A percentile compares a stretch with the other conserved stretches of the same genome.
Evolutionary conservation across 2,113 vertebrate species (phyloP).

Genomic region (Clupea harengus): DNA sequence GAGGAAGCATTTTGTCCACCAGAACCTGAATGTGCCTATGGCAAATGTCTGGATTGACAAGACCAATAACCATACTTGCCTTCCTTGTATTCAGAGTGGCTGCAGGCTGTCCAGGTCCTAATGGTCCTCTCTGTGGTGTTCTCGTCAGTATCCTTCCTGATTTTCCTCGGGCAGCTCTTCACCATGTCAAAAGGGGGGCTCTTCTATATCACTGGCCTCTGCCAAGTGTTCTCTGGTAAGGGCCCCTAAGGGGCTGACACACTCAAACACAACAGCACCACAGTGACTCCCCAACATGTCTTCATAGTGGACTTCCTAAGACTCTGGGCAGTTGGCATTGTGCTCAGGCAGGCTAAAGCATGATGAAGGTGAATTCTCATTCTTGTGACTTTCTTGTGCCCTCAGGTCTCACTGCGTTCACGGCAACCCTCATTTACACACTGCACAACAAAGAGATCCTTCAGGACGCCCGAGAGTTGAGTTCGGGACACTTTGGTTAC

Average conservation of each 20-base stretch:
- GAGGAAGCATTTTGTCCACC: neutral
- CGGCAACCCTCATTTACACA: conserved; percentile 81
- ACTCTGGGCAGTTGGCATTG: neutral
- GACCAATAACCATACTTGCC: neutral
- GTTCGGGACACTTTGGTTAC: conserved; percentile 76
- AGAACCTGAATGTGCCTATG: neutral
- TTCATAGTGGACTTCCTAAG: neutral
- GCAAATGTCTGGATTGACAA: neutral
- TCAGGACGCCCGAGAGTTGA: conserved; percentile 53
- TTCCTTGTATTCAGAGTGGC: conserved; percentile 71
- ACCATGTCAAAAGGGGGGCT: conserved; percentile 84
- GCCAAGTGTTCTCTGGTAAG: conserved; percentile 84
- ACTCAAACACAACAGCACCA: neutral
- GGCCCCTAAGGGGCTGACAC: neutral
- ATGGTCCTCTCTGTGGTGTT: conserved; percentile 87
- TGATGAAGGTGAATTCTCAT: neutral
- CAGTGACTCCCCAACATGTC: neutral
- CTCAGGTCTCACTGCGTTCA: conserved; percentile 76
- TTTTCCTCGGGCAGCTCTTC: conserved; percentile 87
- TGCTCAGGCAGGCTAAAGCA: neutral
- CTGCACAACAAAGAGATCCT: conserved; percentile 76
- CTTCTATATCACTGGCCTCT: conserved; percentile 87
- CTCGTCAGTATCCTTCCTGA: conserved; percentile 82
- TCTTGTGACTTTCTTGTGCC: conserved; percentile 10
- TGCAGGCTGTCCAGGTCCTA: conserved; percentile 81